phyloP scores from a whole-genome alignment of 2,888 invertebrate species.

The Lottia gigantea region DNA sequence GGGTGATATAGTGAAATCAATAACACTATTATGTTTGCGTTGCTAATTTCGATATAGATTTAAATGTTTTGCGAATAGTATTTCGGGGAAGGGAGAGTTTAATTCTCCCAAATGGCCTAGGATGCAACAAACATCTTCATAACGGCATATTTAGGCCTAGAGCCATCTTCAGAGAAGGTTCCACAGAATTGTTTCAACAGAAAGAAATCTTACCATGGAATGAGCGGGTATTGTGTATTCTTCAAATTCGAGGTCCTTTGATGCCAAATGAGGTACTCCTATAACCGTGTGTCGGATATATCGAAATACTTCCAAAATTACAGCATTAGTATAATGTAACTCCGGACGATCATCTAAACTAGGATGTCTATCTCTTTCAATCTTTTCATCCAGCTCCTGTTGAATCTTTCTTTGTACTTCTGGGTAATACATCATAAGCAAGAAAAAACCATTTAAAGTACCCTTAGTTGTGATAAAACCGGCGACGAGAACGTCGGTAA shows the following conservation, averaged over 20 bases:
- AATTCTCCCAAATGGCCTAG: too few species aligned
- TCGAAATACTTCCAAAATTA: neutral
- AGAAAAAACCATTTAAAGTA: slow-evolving; percentile 1
- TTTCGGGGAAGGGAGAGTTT: too few species aligned
- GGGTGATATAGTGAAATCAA: too few species aligned
- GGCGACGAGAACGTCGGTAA: neutral
- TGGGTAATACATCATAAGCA: neutral
- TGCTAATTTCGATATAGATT: too few species aligned
- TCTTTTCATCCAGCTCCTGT: neutral
- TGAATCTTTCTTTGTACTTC: neutral
- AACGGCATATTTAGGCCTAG: too few species aligned
- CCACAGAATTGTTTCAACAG: too few species aligned
- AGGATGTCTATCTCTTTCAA: neutral
- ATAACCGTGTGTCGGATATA: neutral
- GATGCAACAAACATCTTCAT: too few species aligned
- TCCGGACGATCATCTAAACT: slow-evolving; percentile 4
- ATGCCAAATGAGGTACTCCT: neutral
- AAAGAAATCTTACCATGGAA: neutral
- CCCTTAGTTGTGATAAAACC: neutral
- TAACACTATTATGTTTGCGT: too few species aligned
- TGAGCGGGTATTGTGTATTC: neutral
- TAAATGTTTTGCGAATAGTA: too few species aligned
- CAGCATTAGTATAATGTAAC: neutral
- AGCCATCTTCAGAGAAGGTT: too few species aligned
- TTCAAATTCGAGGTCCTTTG: neutral